These are phyloP conservation scores for Esox masquinongy DNA, from an alignment of 2,797 vertebrate species.

Conservation along the genomic window DNA sequence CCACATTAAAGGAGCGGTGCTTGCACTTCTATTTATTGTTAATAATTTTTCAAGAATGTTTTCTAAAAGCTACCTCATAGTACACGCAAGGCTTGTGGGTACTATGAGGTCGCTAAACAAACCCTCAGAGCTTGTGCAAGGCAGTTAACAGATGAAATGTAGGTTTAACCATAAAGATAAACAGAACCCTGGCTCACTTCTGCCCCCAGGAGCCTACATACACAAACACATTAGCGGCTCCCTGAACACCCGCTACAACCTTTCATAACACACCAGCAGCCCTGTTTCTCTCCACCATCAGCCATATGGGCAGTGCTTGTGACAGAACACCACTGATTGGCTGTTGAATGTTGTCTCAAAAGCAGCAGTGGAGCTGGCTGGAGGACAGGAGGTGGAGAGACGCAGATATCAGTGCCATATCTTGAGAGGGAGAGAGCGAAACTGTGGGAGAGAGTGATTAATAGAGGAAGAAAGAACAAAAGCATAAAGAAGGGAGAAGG, in stretches of 20 bases:
- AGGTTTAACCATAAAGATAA: not conserved
- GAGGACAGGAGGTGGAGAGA: conserved; percentile 18
- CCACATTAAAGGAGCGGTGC: no score
- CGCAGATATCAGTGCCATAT: conserved; percentile 3
- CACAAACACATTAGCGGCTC: conserved; percentile 11
- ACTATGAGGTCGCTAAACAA: no score
- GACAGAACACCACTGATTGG: conserved; percentile 52
- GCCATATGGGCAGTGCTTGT: conserved; percentile 45
- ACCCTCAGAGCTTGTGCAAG: no score
- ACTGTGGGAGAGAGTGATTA: conserved; percentile 24
- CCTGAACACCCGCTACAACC: conserved; percentile 25
- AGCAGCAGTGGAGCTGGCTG: conserved; percentile 32
- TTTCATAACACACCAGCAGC: conserved; percentile 50
- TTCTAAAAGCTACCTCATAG: not conserved
- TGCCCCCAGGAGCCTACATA: conserved; percentile 12
- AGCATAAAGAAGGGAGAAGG: conserved; percentile 1
- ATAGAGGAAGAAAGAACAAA: conserved; percentile 21
- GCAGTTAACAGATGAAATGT: not conserved
- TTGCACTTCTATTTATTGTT: not conserved
- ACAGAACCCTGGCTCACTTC: conserved; percentile 16
- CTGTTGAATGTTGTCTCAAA: conserved; percentile 27
- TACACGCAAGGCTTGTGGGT: not conserved
- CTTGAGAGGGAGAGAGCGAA: conserved; percentile 15
- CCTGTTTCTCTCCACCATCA: conserved; percentile 30
- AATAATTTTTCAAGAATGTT: not conserved